A percentile compares a stretch with the other conserved stretches of the same genome.
phyloP scores from a whole-genome alignment of 2,113 vertebrate genomes.

The Danionella cerebrum region DNA sequence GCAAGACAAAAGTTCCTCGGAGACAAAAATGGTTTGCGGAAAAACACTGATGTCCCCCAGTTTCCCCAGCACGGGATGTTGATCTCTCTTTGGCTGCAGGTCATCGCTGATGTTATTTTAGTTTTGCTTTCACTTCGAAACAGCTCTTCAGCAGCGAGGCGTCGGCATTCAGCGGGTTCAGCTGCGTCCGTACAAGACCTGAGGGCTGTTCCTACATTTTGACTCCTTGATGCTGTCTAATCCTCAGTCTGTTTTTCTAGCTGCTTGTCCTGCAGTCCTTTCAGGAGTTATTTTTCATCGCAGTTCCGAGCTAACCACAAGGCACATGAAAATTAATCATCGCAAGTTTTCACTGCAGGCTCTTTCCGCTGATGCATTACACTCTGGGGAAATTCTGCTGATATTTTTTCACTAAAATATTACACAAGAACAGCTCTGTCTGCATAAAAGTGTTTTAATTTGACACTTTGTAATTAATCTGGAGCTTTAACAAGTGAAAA shows the following conservation, averaged over 20 bases:
- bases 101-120: too few species aligned
- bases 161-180: constrained; percentile 6
- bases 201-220: background rate
- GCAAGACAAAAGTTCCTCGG: too few species aligned
- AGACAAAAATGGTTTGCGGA: too few species aligned
- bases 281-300: background rate
- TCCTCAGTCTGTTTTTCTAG: background rate
- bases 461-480: background rate
- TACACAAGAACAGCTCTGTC: background rate
- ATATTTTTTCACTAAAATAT: background rate
- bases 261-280: background rate
- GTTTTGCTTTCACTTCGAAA: too few species aligned
- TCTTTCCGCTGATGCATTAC: background rate
- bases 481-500: background rate
- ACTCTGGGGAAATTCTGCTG: background rate
- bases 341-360: background rate
- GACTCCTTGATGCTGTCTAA: background rate
- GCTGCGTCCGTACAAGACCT: background rate
- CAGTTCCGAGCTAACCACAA: background rate
- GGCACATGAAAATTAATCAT: background rate
- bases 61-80: too few species aligned
- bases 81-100: too few species aligned
- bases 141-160: too few species aligned
- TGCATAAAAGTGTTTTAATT: background rate
- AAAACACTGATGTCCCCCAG: too few species aligned